Evolutionary conservation across 2,888 invertebrate genomes (phyloP).

Genomic region (Eudasyphora cyanicolor): DNA sequence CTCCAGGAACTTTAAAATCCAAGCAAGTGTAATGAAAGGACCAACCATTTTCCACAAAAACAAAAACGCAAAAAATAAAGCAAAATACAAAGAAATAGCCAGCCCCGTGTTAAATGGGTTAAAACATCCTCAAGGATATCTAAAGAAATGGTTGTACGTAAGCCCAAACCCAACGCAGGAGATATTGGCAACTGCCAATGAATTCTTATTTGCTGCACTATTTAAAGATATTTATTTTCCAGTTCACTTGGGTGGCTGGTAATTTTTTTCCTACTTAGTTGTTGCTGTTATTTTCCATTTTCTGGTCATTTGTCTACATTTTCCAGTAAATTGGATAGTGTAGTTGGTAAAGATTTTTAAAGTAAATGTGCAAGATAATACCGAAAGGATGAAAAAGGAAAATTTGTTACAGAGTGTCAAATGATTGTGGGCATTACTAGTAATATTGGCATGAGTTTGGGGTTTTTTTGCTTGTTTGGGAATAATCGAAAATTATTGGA

Average conservation of each 20-base stretch:
- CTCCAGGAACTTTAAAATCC: constrained; percentile 8
- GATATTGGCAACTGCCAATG: constrained; percentile 52
- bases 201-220: constrained; percentile 58
- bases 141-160: constrained; percentile 55
- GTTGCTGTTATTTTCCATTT: neutral
- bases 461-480: no score
- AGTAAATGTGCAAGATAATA: neutral
- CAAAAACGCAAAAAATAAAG: neutral
- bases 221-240: constrained; percentile 54
- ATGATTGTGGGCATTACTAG: neutral
- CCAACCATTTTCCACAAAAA: no score
- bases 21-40: neutral
- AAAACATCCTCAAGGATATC: constrained; percentile 53
- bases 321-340: constrained; percentile 57
- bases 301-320: constrained; percentile 51
- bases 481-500: no score
- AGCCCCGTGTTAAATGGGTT: constrained; percentile 48
- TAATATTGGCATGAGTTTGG: no score
- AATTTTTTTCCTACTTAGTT: neutral
- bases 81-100: neutral
- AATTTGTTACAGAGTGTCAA: neutral
- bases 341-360: neutral
- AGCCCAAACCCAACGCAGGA: constrained; percentile 1
- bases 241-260: neutral
- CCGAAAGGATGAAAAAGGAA: neutral